Evolutionary conservation across 2,797 vertebrate species (phyloP).

Genomic region (Lacerta bilineata): DNA sequence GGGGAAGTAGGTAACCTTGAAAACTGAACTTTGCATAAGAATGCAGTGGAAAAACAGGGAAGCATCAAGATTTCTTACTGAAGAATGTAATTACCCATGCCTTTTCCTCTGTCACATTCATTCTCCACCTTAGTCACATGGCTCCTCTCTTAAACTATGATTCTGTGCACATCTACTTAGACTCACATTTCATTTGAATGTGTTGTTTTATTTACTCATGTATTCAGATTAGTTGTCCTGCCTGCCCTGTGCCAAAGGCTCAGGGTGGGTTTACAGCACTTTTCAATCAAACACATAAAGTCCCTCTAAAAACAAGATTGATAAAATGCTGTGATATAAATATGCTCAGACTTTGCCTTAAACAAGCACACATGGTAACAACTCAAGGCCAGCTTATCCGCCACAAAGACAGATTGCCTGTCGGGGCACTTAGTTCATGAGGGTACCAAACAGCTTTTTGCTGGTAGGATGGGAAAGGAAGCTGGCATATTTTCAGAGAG

Average conservation of each 20-base stretch:
- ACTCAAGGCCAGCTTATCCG: not conserved
- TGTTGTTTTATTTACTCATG: conserved; percentile 1
- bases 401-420: not conserved
- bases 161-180: not conserved
- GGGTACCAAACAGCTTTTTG: not conserved
- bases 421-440: not conserved
- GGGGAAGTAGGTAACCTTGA: conserved; percentile 75
- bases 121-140: not conserved
- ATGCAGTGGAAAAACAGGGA: conserved; percentile 39
- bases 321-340: not conserved
- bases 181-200: not conserved
- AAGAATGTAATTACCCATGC: not conserved
- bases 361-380: not conserved
- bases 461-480: not conserved
- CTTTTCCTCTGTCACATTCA: conserved; percentile 13
- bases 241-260: not conserved
- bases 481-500: not conserved
- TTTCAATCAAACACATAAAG: not conserved
- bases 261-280: not conserved
- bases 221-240: not conserved
- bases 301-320: not conserved
- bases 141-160: not conserved
- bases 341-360: not conserved
- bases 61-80: conserved; percentile 35
- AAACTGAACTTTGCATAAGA: conserved; percentile 70